phyloP scores from a whole-genome alignment of 2,113 vertebrate genomes.

The Nestor notabilis region DNA sequence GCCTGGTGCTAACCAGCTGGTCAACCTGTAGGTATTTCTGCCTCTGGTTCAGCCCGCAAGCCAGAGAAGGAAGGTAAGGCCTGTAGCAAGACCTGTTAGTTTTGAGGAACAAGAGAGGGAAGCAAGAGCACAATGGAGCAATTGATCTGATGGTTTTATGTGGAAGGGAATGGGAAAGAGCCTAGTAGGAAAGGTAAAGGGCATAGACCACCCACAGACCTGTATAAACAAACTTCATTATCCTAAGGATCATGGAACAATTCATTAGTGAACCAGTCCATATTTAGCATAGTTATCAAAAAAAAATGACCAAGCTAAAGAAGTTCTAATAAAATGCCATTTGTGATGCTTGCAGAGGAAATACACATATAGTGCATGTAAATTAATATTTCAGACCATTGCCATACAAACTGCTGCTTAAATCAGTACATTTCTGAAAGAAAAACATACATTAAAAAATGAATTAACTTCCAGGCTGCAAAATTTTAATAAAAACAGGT shows the following conservation, averaged over 20 bases:
- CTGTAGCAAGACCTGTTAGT: fast-evolving
- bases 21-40: background rate
- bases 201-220: background rate
- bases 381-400: background rate
- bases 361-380: background rate
- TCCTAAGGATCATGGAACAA: background rate
- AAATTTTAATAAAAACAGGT: slow-evolving; percentile 24
- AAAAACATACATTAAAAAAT: background rate
- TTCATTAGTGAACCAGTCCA: background rate
- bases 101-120: background rate
- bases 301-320: background rate
- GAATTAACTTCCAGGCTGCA: background rate
- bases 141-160: background rate
- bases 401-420: background rate
- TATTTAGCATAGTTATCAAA: background rate
- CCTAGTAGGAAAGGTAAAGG: background rate
- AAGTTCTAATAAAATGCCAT: background rate
- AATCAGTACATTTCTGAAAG: background rate
- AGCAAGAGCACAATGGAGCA: background rate
- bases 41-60: background rate
- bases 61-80: background rate
- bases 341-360: background rate
- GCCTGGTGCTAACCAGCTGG: background rate
- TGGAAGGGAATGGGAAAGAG: background rate
- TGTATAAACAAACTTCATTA: background rate